A percentile compares a stretch with the other conserved stretches of the same genome.
phyloP scores from a whole-genome alignment of 2,888 invertebrate genomes.

The Craniophora ligustri region DNA sequence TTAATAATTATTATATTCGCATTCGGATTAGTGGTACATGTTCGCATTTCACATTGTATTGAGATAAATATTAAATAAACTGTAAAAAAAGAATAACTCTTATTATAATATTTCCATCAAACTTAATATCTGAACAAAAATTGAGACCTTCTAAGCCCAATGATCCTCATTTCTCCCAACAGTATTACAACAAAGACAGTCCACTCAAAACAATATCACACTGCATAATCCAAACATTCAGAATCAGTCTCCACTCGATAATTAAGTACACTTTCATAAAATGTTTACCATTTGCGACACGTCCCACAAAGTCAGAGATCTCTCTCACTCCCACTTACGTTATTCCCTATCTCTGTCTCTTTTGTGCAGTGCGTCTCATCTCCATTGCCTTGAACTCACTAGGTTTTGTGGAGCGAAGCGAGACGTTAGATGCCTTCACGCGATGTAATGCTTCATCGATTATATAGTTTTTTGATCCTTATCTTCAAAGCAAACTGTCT shows the following conservation, averaged over 20 bases:
- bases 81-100: too few relatives aligned
- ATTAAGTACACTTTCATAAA: constrained; percentile 57
- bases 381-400: constrained; percentile 52
- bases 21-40: too few relatives aligned
- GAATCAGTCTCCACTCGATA: constrained; percentile 37
- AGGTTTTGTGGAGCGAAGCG: constrained; percentile 51
- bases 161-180: not conserved
- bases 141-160: constrained; percentile 1
- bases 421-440: constrained; percentile 51
- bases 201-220: constrained; percentile 20
- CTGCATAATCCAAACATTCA: constrained; percentile 40
- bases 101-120: too few relatives aligned
- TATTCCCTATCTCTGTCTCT: constrained; percentile 9
- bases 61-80: too few relatives aligned
- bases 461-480: constrained; percentile 51
- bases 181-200: constrained; percentile 6
- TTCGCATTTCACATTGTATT: too few relatives aligned
- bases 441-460: constrained; percentile 48
- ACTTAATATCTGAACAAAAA: too few relatives aligned
- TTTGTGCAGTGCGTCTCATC: constrained; percentile 10
- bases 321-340: constrained; percentile 6
- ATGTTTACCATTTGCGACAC: constrained; percentile 50
- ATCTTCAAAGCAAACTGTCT: constrained; percentile 48
- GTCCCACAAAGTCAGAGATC: too few relatives aligned
- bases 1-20: too few relatives aligned